Base-by-base conservation (phyloP, 30 jellyfish, hydroid and myxozoan species). In the Aurelia sp. region DNA sequence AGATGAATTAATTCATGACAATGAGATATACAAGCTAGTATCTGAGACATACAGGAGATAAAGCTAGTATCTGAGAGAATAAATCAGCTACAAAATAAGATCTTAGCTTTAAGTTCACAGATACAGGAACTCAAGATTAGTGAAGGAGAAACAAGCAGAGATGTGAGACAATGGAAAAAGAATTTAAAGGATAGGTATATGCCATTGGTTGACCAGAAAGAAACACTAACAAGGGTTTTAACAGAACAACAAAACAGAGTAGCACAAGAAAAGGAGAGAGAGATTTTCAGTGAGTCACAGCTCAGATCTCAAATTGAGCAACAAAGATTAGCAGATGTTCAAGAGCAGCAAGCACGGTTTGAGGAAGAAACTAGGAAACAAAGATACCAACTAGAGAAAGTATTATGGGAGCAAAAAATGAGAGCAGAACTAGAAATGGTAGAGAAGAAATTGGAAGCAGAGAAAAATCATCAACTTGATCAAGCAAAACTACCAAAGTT, bases 401-500 rank as follows among this genome's bases (percentile, higher is more conserved):
- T 64, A 80, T 21, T 50, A 52, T 52, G 82, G 90, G 83, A 80
- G 51, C 75, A 80, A 77, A 64, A 66, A 80, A 47, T 80, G 82
- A 80, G 64, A 80, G 90, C 90, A 80, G 90, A 80, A 72, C 90
- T n/a, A 69, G 90, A 80, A 65, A 66, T 80, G 27, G 82, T 80
- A 80, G 90, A 80, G 64, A 80, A 80, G 90, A 80, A 69, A 69
- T 48, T 66, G 74, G 74, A 80, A 77, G 33, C 33, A 27, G 33
- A 27, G 2, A 27, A 27, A 27, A 27, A 27, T 27, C 33, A 27
- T 27, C 33, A 27, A 27, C 1, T 27, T 27, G 33, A 27, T 27
- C 33, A 27, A 27, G 33, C 33, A 27, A 27, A 27, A 27, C 33
- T 27, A 27, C 33, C 33, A 27, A 27, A 27, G 33, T 27, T 27